These are phyloP conservation scores for Ceratosolen solmsi DNA, from an alignment of 1,140 invertebrate species.

Conservation along the genomic window DNA sequence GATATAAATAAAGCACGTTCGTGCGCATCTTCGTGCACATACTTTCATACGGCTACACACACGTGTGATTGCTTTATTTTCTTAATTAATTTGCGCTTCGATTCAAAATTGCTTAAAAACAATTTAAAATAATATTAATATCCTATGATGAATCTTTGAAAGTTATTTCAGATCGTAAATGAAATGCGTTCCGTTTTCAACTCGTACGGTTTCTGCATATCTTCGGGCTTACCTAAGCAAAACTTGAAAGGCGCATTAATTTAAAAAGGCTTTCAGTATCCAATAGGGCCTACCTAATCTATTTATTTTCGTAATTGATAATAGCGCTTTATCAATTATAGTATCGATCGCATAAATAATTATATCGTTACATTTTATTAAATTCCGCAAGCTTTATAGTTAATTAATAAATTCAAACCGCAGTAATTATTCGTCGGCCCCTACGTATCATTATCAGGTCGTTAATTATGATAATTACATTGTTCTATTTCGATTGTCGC, in stretches of 20 bases:
- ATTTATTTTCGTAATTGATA: conserved; percentile 6
- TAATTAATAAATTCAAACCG: neutral
- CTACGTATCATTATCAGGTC: neutral
- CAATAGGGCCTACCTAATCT: neutral
- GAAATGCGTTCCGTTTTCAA: neutral
- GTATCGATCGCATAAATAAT: neutral
- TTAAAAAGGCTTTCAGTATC: neutral
- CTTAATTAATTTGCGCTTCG: conserved; percentile 37
- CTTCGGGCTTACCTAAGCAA: neutral
- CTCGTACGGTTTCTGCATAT: neutral
- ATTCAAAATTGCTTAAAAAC: conserved; percentile 37
- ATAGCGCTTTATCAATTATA: neutral
- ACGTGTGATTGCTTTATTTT: conserved; percentile 58
- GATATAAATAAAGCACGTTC: no score
- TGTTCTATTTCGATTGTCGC: conserved; percentile 19
- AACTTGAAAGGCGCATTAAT: conserved; percentile 21
- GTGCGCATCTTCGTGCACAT: no score
- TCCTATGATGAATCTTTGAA: neutral
- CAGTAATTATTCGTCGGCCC: neutral
- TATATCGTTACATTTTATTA: conserved; percentile 1
- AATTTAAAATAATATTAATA: neutral
- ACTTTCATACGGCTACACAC: neutral
- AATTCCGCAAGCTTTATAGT: neutral
- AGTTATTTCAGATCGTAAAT: conserved; percentile 26
- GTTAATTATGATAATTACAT: conserved; percentile 25